Evolutionary conservation across 2,888 invertebrate genomes (phyloP).

Genomic region (Cheilosia variabilis): DNA sequence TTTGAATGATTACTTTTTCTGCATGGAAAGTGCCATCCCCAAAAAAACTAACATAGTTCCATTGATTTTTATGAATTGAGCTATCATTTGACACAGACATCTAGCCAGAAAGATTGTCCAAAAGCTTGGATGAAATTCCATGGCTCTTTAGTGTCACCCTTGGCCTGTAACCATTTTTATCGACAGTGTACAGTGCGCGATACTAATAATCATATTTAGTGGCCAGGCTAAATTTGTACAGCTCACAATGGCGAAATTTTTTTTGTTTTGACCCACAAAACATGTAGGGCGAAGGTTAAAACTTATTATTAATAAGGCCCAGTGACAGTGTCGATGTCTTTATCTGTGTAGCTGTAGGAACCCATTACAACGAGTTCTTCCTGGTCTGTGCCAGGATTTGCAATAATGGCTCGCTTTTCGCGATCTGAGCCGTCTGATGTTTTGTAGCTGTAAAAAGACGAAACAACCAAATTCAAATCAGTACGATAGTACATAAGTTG

Average conservation of each 20-base stretch:
- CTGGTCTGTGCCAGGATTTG: constrained; percentile 81
- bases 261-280: no score
- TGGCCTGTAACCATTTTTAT: constrained; percentile 82
- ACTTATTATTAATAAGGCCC: constrained; percentile 70
- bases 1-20: no score
- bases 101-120: constrained; percentile 69
- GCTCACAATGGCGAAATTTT: no score
- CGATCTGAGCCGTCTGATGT: constrained; percentile 82
- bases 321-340: constrained; percentile 80
- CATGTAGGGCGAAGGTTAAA: no score
- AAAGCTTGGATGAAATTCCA: constrained; percentile 77
- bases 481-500: no score
- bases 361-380: constrained; percentile 83
- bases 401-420: constrained; percentile 82
- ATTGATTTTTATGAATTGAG: not conserved
- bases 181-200: constrained; percentile 81
- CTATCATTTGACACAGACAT: not conserved
- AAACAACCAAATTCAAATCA: not conserved
- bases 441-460: constrained; percentile 77
- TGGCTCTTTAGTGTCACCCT: constrained; percentile 81
- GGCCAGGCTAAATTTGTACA: no score
- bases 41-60: no score
- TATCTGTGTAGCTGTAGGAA: constrained; percentile 79
- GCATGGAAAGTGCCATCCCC: no score
- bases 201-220: no score